Evolutionary conservation across 1,140 invertebrate species (phyloP).

Genomic region (Drosophila sturtevanti): DNA sequence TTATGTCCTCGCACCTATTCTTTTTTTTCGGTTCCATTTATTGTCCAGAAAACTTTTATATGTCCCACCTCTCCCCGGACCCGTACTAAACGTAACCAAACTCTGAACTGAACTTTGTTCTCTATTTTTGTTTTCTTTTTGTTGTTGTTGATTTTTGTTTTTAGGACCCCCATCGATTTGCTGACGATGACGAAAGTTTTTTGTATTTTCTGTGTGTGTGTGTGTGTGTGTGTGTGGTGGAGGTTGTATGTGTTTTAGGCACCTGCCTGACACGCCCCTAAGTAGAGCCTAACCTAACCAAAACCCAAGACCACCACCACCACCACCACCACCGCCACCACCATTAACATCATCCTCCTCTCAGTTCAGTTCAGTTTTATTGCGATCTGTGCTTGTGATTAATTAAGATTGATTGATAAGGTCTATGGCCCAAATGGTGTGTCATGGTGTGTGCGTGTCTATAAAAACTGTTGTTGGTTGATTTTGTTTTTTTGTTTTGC

Average conservation of each 20-base stretch:
- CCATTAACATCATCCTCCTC: background rate
- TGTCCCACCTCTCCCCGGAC: background rate
- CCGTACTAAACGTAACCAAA: background rate
- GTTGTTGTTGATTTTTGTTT: slow-evolving; percentile 2
- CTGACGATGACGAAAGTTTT: slow-evolving; percentile 69
- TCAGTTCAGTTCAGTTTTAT: slow-evolving; percentile 43
- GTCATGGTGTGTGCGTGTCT: slow-evolving; percentile 60
- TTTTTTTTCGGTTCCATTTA: background rate
- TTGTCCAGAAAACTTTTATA: slow-evolving; percentile 6
- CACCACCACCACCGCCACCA: background rate
- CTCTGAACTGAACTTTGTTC: slow-evolving; percentile 4
- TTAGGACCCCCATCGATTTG: slow-evolving; percentile 54
- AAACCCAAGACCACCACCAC: background rate
- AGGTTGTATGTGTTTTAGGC: slow-evolving; percentile 34
- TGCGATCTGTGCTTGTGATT: slow-evolving; percentile 78
- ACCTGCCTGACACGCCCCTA: slow-evolving; percentile 60
- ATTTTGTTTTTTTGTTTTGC: background rate
- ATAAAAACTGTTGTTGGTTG: slow-evolving; percentile 65
- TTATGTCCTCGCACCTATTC: background rate
- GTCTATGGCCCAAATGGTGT: slow-evolving; percentile 29
- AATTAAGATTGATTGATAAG: slow-evolving; percentile 82
- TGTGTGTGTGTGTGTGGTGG: slow-evolving; percentile 6
- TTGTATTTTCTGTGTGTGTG: background rate
- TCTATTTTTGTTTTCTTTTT: slow-evolving; percentile 35
- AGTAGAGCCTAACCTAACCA: background rate